Conservation (phyloP, 2,888 invertebrate species). For the Synanthedon vespiformis region DNA sequence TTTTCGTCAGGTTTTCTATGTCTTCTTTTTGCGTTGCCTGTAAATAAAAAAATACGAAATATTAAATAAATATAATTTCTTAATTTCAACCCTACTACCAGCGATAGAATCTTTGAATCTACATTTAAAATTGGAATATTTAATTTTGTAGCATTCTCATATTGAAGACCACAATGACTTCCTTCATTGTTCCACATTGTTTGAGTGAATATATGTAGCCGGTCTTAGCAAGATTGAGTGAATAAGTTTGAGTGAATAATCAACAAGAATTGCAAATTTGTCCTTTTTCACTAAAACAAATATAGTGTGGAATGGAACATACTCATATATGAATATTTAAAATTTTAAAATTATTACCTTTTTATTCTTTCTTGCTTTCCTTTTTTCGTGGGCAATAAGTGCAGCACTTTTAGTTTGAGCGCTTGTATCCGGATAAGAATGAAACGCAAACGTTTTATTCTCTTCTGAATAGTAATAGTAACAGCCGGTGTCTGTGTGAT, state of each 20-base stretch:
- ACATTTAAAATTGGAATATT: too few species aligned
- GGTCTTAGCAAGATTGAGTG: too few species aligned
- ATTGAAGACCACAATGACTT: too few species aligned
- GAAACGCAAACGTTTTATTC: conserved; percentile 81
- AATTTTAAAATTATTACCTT: conserved; percentile 18
- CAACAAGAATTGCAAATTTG: too few species aligned
- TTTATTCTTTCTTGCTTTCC: conserved; percentile 51
- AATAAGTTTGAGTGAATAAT: too few species aligned
- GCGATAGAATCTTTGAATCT: too few species aligned
- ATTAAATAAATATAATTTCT: not conserved
- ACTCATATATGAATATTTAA: not conserved
- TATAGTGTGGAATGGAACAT: too few species aligned
- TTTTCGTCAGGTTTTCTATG: conserved; percentile 60
- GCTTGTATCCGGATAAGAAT: conserved; percentile 77
- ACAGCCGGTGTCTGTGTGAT: conserved; percentile 86
- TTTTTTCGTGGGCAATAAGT: conserved; percentile 35
- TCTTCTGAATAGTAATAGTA: conserved; percentile 87
- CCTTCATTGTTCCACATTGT: too few species aligned
- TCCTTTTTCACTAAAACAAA: too few species aligned
- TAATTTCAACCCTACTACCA: too few species aligned
- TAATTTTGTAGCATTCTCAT: too few species aligned
- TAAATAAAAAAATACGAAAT: conserved; percentile 11
- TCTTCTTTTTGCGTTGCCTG: conserved; percentile 45
- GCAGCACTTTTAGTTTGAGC: conserved; percentile 23
- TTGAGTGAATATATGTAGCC: too few species aligned